phyloP scores from a whole-genome alignment of 2,113 vertebrate species.

The Sinocyclocheilus anophthalmus region DNA sequence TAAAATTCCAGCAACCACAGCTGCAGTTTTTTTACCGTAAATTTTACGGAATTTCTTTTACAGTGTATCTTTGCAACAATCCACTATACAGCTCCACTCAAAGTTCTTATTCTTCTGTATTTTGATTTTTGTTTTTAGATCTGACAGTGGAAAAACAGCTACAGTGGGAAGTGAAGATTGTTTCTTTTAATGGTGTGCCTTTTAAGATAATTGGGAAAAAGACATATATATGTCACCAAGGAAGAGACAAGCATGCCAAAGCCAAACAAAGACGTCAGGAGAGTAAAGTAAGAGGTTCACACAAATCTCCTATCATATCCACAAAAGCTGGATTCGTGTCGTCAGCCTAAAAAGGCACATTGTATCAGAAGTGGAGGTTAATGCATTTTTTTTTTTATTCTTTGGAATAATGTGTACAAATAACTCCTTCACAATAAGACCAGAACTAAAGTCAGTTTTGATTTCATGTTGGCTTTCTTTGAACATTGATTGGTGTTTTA shows the following conservation, averaged over 20 bases:
- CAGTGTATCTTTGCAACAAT: background rate
- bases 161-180: background rate
- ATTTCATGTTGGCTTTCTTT: background rate
- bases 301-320: background rate
- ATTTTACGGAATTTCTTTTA: too few species aligned
- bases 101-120: background rate
- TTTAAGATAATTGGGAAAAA: slow-evolving; percentile 8
- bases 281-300: background rate
- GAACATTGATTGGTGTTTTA: background rate
- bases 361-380: background rate
- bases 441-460: background rate
- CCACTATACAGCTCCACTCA: background rate
- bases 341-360: background rate
- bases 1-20: too few species aligned
- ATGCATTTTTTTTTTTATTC: background rate
- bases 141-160: background rate
- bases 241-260: background rate
- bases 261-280: slow-evolving; percentile 5
- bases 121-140: background rate
- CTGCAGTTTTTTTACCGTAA: too few species aligned
- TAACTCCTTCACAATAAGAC: background rate
- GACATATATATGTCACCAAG: slow-evolving; percentile 1
- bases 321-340: background rate
- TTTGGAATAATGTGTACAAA: background rate
- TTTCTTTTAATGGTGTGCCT: background rate